A percentile compares a stretch with the other conserved stretches of the same genome.
These are phyloP conservation scores for Drosophila bunnanda DNA, from an alignment of 2,888 invertebrate genomes.

Conservation along the genomic window DNA sequence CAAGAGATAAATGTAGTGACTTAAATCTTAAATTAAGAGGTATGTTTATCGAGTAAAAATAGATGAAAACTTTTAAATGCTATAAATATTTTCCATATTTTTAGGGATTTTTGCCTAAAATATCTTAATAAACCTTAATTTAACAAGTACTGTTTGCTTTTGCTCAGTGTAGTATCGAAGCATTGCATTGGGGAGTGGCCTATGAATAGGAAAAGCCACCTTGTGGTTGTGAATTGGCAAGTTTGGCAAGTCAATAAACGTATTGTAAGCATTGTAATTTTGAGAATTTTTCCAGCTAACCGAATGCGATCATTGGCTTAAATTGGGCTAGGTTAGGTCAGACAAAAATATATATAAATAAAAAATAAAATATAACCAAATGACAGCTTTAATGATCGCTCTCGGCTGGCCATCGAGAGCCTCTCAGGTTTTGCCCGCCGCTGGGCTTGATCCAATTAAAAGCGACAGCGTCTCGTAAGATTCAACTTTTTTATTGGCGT, in stretches of 20 bases:
- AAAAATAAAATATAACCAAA: not conserved
- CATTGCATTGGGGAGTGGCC: constrained; percentile 2
- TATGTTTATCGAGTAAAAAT: no score
- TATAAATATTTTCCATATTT: not conserved
- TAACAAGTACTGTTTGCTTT: not conserved
- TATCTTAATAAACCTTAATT: not conserved
- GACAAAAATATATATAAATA: not conserved
- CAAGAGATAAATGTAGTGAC: not conserved
- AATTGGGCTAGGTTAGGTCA: constrained; percentile 31
- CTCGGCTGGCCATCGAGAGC: not conserved
- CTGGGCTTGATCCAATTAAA: constrained; percentile 60
- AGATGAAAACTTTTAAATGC: not conserved
- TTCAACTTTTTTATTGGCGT: constrained; percentile 65
- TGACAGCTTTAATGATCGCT: not conserved
- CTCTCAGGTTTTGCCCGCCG: constrained; percentile 3
- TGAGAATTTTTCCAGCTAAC: constrained; percentile 36
- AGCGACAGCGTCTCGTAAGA: constrained; percentile 44
- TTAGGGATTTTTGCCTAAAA: no score
- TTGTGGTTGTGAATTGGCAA: constrained; percentile 47
- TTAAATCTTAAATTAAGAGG: not conserved
- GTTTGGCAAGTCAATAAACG: constrained; percentile 27
- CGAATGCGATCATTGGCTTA: constrained; percentile 35
- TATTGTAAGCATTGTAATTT: constrained; percentile 10
- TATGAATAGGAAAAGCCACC: constrained; percentile 30
- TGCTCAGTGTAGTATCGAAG: not conserved